Evolutionary conservation across 2,113 vertebrate genomes (phyloP), one percentile per base, ranked within the genome.

Genomic region (Platycercus adscitus): DNA sequence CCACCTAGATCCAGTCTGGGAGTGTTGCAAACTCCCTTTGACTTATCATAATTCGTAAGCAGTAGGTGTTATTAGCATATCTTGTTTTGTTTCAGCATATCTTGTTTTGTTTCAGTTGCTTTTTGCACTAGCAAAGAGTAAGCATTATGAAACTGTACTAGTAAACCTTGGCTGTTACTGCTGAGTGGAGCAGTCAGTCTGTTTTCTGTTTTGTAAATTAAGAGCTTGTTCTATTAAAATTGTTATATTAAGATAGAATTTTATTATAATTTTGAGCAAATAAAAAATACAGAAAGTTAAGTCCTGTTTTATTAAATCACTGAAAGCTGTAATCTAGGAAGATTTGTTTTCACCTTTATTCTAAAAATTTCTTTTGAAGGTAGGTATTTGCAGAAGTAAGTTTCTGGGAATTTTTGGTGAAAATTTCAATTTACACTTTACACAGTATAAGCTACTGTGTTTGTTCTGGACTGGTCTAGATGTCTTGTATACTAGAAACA

Each of bases 1-100:
- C 53, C 44, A 77, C 43, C 26, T 66, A 56, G 85, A 91, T 71
- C 63, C 44, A 17, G 4, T 52, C 78, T 65, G 41, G 13, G 35
- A 47, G 41, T 81, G 86, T 69, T 91, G 87, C 91, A 96, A 97
- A 78, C 73, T 94, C 77, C 44, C 52, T 86, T 72, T 81, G 69
- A 28, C 78, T 96, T 96, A 89, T 90, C 89, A 86, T 93, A 63
- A 96, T 72, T 81, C 44, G 29, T 60, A n/a, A 87, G 25, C 29
- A 79, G 86, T 95, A 75, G 83, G 81, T 94, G 90, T 88, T 92
- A 76, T 68, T 92, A 87, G 29, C 71, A 52, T 79, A 81, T 77
- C 52, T 56, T 55, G 49, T 47, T 92, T 86, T n/a, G 69, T 85
- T 72, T 90, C 80, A 87, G 28, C 71, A 47, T 81, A 81, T 77